Base-by-base conservation (phyloP, 2,113 vertebrate species). In the Naja naja region DNA sequence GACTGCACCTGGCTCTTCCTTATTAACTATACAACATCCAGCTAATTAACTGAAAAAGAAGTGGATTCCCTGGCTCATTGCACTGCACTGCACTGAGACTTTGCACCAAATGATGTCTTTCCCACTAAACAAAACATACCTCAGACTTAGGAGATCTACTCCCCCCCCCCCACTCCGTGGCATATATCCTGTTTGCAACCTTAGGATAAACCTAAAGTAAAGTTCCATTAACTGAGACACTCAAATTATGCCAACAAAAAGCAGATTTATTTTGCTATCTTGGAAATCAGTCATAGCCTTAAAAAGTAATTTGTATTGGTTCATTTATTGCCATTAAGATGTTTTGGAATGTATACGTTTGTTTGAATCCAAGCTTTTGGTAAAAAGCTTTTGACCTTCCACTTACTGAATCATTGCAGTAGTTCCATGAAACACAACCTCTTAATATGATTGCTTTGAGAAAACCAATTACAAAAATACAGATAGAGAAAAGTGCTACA, bases 331-430 rank as follows among this genome's bases (percentile, higher is more conserved):
- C 39, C 58, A 85, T 5, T 69, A 91, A 95, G 4, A 1, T 53
- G 85, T 88, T 88, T 88, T 94, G n/a, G 43, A 91, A 52, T 12
- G 52, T n/a, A 0, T 49, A 87, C 2, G 1, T 49, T 27, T 45
- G 23, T 47, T 22, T 74, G n/a, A 9, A 45, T 69, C 94, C 93
- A 34, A 64, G 4, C 88, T 89, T 91, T 90, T 58, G 93, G 87
- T 95, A 90, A 95, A 0, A 85, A 92, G 87, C 91, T 95, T 90
- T 91, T 94, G 94, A 96, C 5, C 6, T 52, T 93, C 9, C 39
- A 39, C 43, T 94, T 90, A 90, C n/a, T 30, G 91, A 96, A 34
- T 95, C 95, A 96, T 56, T 23, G 81, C 81, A 18, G 39, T 4
- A 86, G 20, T 88, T 47, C 92, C 27, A n/a, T 27, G 8, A n/a